phyloP scores from a whole-genome alignment of 2,888 invertebrate genomes.

The Caenorhabditis angaria region DNA sequence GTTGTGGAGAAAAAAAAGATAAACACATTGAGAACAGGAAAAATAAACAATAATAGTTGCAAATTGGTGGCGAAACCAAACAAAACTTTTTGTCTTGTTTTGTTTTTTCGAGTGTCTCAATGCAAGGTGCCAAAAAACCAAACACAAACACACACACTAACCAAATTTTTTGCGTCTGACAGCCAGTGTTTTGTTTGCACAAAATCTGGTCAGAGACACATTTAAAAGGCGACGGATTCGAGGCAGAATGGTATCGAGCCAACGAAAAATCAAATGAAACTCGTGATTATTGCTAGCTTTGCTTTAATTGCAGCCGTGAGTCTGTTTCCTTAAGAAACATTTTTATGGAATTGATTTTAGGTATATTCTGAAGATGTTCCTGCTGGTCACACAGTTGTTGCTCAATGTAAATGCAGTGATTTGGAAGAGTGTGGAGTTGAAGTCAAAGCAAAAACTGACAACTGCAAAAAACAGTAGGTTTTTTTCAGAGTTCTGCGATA shows the following conservation, averaged over 20 bases:
- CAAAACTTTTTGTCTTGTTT: constrained; percentile 27
- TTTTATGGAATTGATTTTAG: neutral
- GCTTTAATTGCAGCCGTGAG: constrained; percentile 25
- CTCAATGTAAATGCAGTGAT: constrained; percentile 64
- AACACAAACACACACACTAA: constrained; percentile 38
- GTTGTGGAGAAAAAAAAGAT: neutral
- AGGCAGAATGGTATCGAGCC: neutral
- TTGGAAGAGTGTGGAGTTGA: constrained; percentile 59
- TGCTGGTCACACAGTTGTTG: constrained; percentile 51
- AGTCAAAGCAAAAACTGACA: constrained; percentile 53
- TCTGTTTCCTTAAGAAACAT: neutral
- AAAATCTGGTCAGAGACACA: constrained; percentile 37
- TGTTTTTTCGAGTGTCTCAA: constrained; percentile 6
- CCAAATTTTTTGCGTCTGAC: constrained; percentile 28
- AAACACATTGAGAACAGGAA: neutral
- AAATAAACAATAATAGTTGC: neutral
- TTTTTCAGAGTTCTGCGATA: neutral
- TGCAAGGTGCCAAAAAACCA: constrained; percentile 40
- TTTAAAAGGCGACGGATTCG: neutral
- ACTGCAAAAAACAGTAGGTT: constrained; percentile 59
- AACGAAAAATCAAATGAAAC: constrained; percentile 6
- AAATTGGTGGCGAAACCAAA: constrained; percentile 15
- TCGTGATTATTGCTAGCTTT: neutral
- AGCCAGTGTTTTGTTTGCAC: constrained; percentile 35
- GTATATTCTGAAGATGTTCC: constrained; percentile 21